Evolutionary conservation across 2,888 invertebrate species (phyloP).

Genomic region (Nebria salina): DNA sequence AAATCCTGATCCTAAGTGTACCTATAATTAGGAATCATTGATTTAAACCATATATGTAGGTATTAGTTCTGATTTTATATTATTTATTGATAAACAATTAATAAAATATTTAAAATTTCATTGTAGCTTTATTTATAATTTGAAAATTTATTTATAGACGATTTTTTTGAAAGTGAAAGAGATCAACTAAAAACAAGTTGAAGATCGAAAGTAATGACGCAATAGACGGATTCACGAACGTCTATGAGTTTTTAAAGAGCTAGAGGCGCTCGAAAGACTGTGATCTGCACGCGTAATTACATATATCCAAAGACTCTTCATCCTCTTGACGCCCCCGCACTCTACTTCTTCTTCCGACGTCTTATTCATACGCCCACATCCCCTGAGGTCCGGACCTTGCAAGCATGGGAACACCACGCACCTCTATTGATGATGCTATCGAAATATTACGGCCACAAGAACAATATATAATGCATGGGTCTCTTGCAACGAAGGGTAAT

Average conservation of each 20-base stretch:
- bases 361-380: conserved; percentile 11
- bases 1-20: too few relatives aligned
- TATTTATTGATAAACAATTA: too few relatives aligned
- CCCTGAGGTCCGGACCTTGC: conserved; percentile 8
- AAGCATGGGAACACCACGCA: conserved; percentile 11
- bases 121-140: too few relatives aligned
- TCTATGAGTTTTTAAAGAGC: conserved; percentile 4
- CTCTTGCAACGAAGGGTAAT: not conserved
- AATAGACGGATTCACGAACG: not conserved
- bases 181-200: too few relatives aligned
- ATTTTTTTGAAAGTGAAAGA: too few relatives aligned
- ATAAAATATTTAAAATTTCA: too few relatives aligned
- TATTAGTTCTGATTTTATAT: too few relatives aligned
- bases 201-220: conserved; percentile 2
- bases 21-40: too few relatives aligned
- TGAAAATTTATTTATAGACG: too few relatives aligned
- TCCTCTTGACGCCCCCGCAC: conserved; percentile 3
- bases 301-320: conserved; percentile 18
- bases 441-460: conserved; percentile 11
- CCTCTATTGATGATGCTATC: conserved; percentile 14
- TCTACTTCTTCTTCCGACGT: not conserved
- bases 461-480: not conserved
- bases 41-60: too few relatives aligned
- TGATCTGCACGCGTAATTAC: conserved; percentile 34
- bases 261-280: conserved; percentile 7